Evolutionary conservation across 2,113 vertebrate species (phyloP), one percentile per base, ranked within the genome.

Genomic region (Odontophorus gujanensis): DNA sequence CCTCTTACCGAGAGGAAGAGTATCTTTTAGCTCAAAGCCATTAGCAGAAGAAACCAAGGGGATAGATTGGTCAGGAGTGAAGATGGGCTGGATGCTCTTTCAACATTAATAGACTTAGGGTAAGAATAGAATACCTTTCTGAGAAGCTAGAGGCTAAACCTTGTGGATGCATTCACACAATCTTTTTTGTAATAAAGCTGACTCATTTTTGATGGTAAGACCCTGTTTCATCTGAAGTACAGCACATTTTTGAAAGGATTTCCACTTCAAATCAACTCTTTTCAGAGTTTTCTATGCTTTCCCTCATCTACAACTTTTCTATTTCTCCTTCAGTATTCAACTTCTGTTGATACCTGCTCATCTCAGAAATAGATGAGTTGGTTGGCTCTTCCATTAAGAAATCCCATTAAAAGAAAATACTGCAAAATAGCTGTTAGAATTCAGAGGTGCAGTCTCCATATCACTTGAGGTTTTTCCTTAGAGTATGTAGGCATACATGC

Each of bases 401-500:
- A 28, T 72, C 51, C 61, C 17, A 85, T 51, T 15, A 55, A 63
- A 75, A 22, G 42, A 51, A 88, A 50, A 63, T 68, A 59, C 14
- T 85, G 66, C 51, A 75, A 68, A 75, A 68, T 5, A 80, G 12
- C 9, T 62, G 22, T 38, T 90, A 57, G 78, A 80, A 85, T 66
- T 80, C 40, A 80, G 36, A 55, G 22, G n/a, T 2, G 10, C 2
- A 11, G 10, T 73, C 30, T 55, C 61, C n/a, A 30, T 21, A 9
- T 50, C 28, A 3, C 30, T 68, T 78, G 38, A 55, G 11, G 40
- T 9, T 51, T 43, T 66, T 34, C 30, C 66, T 3, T 66, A 28
- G 73, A 48, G 3, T 43, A 0, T 48, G 14, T 3, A 6, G 40
- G 40, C 40, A 40, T 58, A 9, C 5, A 16, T 14, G 1, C 45